Base-by-base conservation (phyloP, 1,140 invertebrate genomes). In the Cyclargus thomasi region DNA sequence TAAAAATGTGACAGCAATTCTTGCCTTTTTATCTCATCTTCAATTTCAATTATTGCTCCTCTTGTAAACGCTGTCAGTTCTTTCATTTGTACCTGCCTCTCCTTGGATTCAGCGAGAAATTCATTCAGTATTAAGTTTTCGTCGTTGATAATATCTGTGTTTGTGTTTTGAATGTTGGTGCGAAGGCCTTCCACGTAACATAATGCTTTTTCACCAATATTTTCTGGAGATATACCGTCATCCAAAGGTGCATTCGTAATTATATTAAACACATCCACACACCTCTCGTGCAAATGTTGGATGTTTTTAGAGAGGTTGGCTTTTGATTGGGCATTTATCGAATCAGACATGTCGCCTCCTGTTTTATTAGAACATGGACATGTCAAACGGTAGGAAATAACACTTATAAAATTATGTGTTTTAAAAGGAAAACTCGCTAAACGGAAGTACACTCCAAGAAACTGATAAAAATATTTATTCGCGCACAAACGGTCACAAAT, bases 21-120 rank as follows among this genome's bases (percentile, higher is more conserved):
- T 71, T 79, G 90, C 89, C 86, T 87, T 67, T 77, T 75, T 69
- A 86, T 86, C 71, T 91, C 88, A 59, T 69, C 67, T 53, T 85
- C 79, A 17, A 83, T 67, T 71, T 89, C 88, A 67, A 78, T 73
- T 64, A 90, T 82, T 16, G 70, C 67, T 21, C 81, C 83, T 67
- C 70, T 78, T 14, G 82, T 90, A 68, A 83, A 90, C 11, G 84
- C 82, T 39, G 77, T 79, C 2, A 86, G 70, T 68, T 90, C 83
- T 71, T 88, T 78, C 6, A 88, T 74, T 57, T 90, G 78, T 0
- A 59, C 57, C 21, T 80, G 82, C 70, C 83, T 89, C 6, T 82
- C 73, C 66, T 79, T 86, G 1, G 88, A 74, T 69, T 88, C 85
- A 53, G 68, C 70, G 4, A 87, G 67, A 72, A 82, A 88, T 67